These are phyloP conservation scores for Myzus persicae DNA, from an alignment of 1,140 invertebrate genomes.

Conservation along the genomic window DNA sequence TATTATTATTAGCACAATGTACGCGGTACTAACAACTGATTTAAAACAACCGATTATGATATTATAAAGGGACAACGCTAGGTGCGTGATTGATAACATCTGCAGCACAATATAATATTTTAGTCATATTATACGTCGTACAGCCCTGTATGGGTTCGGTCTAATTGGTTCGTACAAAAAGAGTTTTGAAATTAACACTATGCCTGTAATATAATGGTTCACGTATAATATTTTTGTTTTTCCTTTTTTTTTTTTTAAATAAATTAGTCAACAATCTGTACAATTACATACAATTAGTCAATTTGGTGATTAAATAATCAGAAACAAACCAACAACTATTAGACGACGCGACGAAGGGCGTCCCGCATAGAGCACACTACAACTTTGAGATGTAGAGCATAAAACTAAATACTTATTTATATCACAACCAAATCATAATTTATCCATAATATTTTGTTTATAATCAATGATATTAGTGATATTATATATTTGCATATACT, in stretches of 20 bases:
- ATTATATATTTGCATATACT: too few relatives aligned
- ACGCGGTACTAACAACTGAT: not conserved
- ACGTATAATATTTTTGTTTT: not conserved
- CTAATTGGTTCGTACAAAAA: not conserved
- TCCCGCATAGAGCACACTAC: not conserved
- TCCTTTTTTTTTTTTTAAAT: not conserved
- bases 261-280: not conserved
- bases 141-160: not conserved
- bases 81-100: not conserved
- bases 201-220: not conserved
- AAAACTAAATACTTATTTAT: not conserved
- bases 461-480: not conserved
- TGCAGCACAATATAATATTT: not conserved
- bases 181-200: not conserved
- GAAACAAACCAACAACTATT: not conserved
- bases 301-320: not conserved
- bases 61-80: not conserved
- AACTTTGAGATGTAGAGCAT: not conserved
- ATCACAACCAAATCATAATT: not conserved
- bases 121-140: too few relatives aligned
- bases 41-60: slow-evolving; percentile 20
- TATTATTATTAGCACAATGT: not conserved
- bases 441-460: not conserved
- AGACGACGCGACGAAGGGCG: not conserved
- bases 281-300: not conserved